phyloP scores from a whole-genome alignment of 2,113 vertebrate species.

The Aix galericulata region DNA sequence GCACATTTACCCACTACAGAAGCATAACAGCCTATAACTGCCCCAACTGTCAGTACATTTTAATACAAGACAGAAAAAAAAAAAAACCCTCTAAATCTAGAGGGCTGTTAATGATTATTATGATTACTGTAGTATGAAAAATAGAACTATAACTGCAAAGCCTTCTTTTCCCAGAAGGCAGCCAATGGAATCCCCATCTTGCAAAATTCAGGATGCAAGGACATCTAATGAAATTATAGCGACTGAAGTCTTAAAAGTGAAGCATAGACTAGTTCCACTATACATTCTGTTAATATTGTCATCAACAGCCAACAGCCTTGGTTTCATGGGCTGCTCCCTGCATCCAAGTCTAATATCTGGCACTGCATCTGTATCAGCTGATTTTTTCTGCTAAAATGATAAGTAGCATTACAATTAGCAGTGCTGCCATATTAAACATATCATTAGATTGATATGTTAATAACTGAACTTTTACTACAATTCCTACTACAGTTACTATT shows the following conservation, averaged over 20 bases:
- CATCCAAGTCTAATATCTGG: neutral
- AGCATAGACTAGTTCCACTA: neutral
- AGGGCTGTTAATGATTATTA: neutral
- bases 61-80: neutral
- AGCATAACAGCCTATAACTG: slow-evolving; percentile 31
- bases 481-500: neutral
- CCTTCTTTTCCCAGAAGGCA: neutral
- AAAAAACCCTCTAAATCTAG: neutral
- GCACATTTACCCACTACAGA: slow-evolving; percentile 20
- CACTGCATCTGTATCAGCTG: neutral
- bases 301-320: neutral
- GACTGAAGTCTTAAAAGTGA: neutral
- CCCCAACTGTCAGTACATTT: neutral
- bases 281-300: neutral
- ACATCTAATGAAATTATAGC: neutral
- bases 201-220: neutral
- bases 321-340: neutral
- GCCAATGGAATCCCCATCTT: neutral
- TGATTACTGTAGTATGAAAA: neutral
- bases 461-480: neutral
- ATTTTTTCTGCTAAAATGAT: neutral
- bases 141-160: neutral
- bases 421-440: neutral
- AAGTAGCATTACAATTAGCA: neutral
- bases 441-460: neutral